Evolutionary conservation across 2,888 invertebrate species (phyloP).

Genomic region (Cepaea hortensis): DNA sequence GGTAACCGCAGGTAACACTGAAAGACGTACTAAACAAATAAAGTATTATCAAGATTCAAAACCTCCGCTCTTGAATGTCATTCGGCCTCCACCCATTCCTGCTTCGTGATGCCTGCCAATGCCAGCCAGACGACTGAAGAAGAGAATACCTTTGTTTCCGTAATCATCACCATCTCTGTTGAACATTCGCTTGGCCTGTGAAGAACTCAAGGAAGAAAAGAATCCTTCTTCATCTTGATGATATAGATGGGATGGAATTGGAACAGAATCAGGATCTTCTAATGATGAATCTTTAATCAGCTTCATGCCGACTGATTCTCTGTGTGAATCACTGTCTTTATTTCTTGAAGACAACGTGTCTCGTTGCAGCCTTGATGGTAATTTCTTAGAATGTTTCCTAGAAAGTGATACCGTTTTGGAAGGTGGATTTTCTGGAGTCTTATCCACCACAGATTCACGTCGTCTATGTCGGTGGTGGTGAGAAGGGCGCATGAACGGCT

Average conservation of each 20-base stretch:
- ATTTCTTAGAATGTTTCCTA: background rate
- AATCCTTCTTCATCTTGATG: constrained; percentile 47
- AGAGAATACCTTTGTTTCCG: constrained; percentile 39
- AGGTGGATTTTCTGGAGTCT: background rate
- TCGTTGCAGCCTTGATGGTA: background rate
- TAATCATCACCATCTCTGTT: background rate
- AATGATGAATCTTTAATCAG: background rate
- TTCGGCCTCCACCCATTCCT: background rate
- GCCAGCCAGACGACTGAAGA: constrained; percentile 41
- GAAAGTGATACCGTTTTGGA: background rate
- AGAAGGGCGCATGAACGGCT: background rate
- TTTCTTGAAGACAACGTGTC: background rate
- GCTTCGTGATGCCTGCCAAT: constrained; percentile 8
- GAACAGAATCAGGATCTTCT: background rate
- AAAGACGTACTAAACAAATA: background rate
- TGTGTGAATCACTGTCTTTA: background rate
- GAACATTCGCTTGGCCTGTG: background rate
- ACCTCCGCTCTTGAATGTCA: constrained; percentile 31
- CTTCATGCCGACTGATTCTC: background rate
- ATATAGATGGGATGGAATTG: constrained; percentile 37
- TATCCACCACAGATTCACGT: background rate
- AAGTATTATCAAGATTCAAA: constrained; percentile 43
- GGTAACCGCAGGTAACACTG: background rate
- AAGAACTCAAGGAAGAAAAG: constrained; percentile 31
- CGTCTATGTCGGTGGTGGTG: constrained; percentile 14